A percentile compares a stretch with the other conserved stretches of the same genome.
Evolutionary conservation across 2,797 vertebrate species (phyloP).

Genomic region (Chloroceryle inda): DNA sequence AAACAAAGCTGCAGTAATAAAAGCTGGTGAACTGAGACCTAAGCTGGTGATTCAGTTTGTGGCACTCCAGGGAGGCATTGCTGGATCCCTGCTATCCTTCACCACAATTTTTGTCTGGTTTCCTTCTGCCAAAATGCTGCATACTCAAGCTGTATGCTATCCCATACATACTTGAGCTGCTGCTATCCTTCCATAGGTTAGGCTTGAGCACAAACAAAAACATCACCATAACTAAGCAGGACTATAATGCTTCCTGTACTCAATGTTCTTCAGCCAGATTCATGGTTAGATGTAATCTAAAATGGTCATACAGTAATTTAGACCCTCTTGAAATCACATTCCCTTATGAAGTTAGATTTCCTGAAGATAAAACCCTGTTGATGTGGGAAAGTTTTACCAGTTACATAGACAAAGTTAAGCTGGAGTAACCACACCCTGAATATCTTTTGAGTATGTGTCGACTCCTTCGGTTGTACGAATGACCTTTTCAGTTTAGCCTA

Average conservation of each 20-base stretch:
- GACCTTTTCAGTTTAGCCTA: neutral
- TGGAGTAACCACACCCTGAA: slow-evolving; percentile 7
- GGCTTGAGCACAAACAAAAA: slow-evolving; percentile 37
- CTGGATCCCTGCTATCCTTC: slow-evolving; percentile 37
- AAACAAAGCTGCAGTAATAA: fast-evolving
- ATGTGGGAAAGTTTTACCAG: slow-evolving; percentile 38
- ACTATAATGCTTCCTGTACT: slow-evolving; percentile 59
- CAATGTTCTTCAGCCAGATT: slow-evolving; percentile 40
- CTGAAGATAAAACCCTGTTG: slow-evolving; percentile 63
- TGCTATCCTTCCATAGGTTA: slow-evolving; percentile 15
- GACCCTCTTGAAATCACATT: slow-evolving; percentile 54
- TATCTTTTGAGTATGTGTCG: neutral
- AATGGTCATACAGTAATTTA: slow-evolving; percentile 60
- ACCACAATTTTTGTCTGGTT: slow-evolving; percentile 38
- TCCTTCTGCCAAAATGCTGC: slow-evolving; percentile 40
- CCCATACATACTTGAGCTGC: slow-evolving; percentile 5
- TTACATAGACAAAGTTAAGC: slow-evolving; percentile 11
- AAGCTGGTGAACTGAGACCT: neutral
- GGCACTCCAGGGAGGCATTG: slow-evolving; percentile 46
- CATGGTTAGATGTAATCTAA: slow-evolving; percentile 53
- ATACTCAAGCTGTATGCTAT: slow-evolving; percentile 22
- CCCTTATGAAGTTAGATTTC: slow-evolving; percentile 62
- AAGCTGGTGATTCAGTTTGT: slow-evolving; percentile 42
- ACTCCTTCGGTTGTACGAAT: neutral
- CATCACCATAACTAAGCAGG: slow-evolving; percentile 47